Evolutionary conservation across 2,888 invertebrate genomes (phyloP), one percentile per base, ranked within the genome.

Genomic region (Muscina levida): DNA sequence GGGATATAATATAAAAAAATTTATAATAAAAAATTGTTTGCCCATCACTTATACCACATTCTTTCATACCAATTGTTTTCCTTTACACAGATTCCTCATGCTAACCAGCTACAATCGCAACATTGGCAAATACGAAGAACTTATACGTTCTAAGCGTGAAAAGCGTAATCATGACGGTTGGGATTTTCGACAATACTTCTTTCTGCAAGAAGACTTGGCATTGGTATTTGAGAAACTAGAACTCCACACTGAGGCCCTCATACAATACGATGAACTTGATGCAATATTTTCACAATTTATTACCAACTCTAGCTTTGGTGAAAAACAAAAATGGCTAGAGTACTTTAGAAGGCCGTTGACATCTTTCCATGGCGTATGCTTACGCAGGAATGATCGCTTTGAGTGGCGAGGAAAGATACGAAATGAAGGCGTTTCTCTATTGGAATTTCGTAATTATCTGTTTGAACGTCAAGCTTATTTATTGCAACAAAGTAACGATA

Each of bases 201-300:
- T 97, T 85, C 92, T 98, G 84, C 92, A 98, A 95, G 98, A 98
- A 92, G 97, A 98, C 91, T 92, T 98, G 85, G 98, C 98, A 77
- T 96, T 98, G 91, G 96, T 97, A 83, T 93, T 97, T 86, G 97
- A 98, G 92, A 97, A 97, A 95, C 91, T 98, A 83, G 97, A 97
- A 75, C 92, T 98, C 83, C 95, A 96, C 87, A 97, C 98, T 84
- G 98, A 98, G 91, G 97, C 98, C 13, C 91, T 98, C 84, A 96
- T 98, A 72, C 98, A 98, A 88, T 99, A 98, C 89, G 98, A 98
- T 89, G 98, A 98, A 91, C 92, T 99, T 87, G 98, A 98, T 91
- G 98, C 98, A 66, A 93, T 98, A 84, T 98, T 98, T 90, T 97
- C 98, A 1, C 98, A 98, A 91, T 98, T 98, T 91, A 95, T 98